These are phyloP conservation scores for Caradrina kadenii DNA, from an alignment of 2,888 invertebrate species.

Conservation along the genomic window DNA sequence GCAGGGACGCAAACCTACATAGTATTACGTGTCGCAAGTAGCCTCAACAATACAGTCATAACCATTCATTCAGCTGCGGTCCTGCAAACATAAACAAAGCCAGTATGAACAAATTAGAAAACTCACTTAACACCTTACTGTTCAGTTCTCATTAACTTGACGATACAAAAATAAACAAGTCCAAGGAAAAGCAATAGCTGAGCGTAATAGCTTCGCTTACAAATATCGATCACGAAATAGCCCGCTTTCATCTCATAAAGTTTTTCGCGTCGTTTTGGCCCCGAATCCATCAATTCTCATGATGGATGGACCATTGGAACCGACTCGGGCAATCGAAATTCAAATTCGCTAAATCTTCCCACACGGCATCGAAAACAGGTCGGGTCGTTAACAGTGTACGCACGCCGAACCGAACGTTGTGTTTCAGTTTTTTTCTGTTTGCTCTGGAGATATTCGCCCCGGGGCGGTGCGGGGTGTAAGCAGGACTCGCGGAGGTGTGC, in stretches of 20 bases:
- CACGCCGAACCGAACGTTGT: conserved; percentile 72
- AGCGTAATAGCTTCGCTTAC: conserved; percentile 84
- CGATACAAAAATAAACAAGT: conserved; percentile 54
- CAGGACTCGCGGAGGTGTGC: conserved; percentile 56
- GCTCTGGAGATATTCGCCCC: conserved; percentile 86
- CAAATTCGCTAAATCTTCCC: conserved; percentile 91
- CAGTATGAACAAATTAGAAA: conserved; percentile 40
- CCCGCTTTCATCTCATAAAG: conserved; percentile 84
- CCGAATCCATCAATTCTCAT: conserved; percentile 89
- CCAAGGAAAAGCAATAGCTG: conserved; percentile 75
- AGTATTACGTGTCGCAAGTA: background rate
- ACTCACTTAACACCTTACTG: conserved; percentile 48
- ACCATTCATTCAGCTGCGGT: background rate
- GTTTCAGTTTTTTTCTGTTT: conserved; percentile 83
- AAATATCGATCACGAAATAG: conserved; percentile 84
- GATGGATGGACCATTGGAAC: conserved; percentile 87
- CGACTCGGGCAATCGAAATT: conserved; percentile 86
- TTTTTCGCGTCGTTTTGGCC: conserved; percentile 87
- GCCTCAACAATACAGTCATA: background rate
- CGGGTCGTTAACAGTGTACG: conserved; percentile 88
- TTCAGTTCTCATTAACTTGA: conserved; percentile 52
- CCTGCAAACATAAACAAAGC: conserved; percentile 27
- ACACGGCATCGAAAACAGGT: conserved; percentile 87
- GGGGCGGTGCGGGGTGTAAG: conserved; percentile 69
- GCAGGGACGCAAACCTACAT: too few species aligned